Base-by-base conservation (phyloP, 2,113 vertebrate genomes). In the Pampusana beccarii region DNA sequence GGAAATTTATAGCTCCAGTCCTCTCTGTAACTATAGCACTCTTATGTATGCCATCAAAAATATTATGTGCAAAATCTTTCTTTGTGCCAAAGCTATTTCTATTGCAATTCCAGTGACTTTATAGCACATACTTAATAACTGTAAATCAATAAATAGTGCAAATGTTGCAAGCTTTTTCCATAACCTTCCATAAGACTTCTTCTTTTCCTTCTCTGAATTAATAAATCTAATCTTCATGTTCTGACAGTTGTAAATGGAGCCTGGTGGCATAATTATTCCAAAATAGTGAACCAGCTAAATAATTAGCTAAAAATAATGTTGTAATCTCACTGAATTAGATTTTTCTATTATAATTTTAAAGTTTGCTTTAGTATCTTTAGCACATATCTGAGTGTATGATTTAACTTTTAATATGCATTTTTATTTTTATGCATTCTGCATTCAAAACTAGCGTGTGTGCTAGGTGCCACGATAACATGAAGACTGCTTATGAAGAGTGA, bases 51-150 rank as follows among this genome's bases (percentile, higher is more conserved):
- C 81, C 66, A 93, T 96, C 58, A 92, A 80, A 97, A 88, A 83
- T 46, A 36, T 88, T 80, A 62, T 42, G 71, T 69, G 72, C 86
- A 90, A 83, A 93, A 83, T 79, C 29, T 83, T 92, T 42, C 42
- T 82, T 86, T 66, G 78, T 93, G 93, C 94, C 94, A 96, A 88
- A 95, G 54, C 70, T 92, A 69, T 95, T 95, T 75, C 94, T 86
- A 0, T 64, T 62, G 85, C 66, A 88, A 51, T 95, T 87, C 16
- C n/a, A 75, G 3, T 89, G 58, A 70, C 51, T 93, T 94, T 88
- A 61, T 69, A 79, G 67, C 58, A 78, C 51, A 10, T 80, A 61
- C n/a, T 93, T 80, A 93, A 90, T 87, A 94, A 85, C 50, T 70
- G 28, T 62, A 90, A 82, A 75, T 95, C 65, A 86, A 84, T 86